A percentile compares a stretch with the other conserved stretches of the same genome.
Evolutionary conservation across 2,888 invertebrate species (phyloP).

Genomic region (Enchytraeus crypticus): DNA sequence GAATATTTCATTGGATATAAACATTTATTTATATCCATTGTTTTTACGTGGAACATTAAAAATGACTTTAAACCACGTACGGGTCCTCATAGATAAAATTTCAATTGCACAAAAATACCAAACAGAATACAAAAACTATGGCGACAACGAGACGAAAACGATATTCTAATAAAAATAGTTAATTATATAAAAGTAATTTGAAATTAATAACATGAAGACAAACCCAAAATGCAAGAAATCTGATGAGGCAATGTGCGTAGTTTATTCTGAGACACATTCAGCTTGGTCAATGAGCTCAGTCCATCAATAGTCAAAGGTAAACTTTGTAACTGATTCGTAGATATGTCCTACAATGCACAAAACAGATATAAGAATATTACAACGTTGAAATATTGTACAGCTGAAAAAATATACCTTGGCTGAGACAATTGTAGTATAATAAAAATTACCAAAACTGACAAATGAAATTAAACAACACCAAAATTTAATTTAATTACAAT

Average conservation of each 20-base stretch:
- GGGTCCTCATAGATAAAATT: too few species aligned
- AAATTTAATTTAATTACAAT: neutral
- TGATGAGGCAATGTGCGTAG: conserved; percentile 61
- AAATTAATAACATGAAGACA: too few species aligned
- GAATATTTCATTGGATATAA: too few species aligned
- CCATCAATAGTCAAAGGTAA: conserved; percentile 67
- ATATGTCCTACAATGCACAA: conserved; percentile 40
- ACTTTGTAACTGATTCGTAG: conserved; percentile 64
- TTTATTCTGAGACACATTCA: conserved; percentile 50
- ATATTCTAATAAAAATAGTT: too few species aligned
- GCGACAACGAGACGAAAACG: too few species aligned
- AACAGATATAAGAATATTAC: neutral
- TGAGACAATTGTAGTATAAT: neutral
- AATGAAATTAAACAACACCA: neutral
- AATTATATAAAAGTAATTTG: too few species aligned
- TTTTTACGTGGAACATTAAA: too few species aligned
- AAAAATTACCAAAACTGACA: neutral
- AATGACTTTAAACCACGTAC: too few species aligned
- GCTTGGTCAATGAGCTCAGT: conserved; percentile 54
- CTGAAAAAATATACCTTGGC: neutral
- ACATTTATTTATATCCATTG: too few species aligned
- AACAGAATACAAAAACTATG: too few species aligned
- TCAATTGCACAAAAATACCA: too few species aligned
- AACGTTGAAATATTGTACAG: neutral
- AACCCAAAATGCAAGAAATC: too few species aligned